These are phyloP conservation scores for Cryptocheilus praepositus DNA, from an alignment of 2,888 invertebrate species.

Conservation along the genomic window DNA sequence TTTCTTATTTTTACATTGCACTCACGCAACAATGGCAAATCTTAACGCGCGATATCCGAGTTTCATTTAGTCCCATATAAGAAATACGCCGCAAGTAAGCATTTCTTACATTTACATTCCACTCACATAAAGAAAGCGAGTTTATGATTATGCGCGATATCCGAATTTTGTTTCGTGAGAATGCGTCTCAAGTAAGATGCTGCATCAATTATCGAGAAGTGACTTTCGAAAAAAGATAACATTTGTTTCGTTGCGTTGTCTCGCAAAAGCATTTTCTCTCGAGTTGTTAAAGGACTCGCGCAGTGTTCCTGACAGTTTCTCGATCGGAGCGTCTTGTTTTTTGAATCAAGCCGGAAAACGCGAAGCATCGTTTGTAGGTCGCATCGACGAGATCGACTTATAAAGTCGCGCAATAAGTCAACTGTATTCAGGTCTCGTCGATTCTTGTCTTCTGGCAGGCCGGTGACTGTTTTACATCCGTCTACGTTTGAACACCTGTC, in stretches of 20 bases:
- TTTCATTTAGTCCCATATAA: too few relatives aligned
- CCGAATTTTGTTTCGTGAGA: too few relatives aligned
- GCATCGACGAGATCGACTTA: slow-evolving; percentile 39
- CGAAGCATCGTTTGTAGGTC: slow-evolving; percentile 31
- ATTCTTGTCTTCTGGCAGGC: slow-evolving; percentile 16
- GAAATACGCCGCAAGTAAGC: too few relatives aligned
- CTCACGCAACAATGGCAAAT: too few relatives aligned
- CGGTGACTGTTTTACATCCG: slow-evolving; percentile 32
- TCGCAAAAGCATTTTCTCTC: background rate
- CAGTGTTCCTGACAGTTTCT: background rate
- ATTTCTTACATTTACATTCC: too few relatives aligned
- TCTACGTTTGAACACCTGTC: slow-evolving; percentile 19
- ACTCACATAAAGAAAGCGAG: too few relatives aligned
- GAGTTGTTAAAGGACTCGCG: background rate
- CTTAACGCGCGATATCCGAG: too few relatives aligned
- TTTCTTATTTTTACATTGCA: too few relatives aligned
- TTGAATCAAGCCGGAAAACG: slow-evolving; percentile 33
- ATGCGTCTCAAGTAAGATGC: too few relatives aligned
- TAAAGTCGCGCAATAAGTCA: slow-evolving; percentile 42
- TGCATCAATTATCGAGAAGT: too few relatives aligned
- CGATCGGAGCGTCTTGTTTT: slow-evolving; percentile 10
- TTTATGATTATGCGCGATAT: too few relatives aligned
- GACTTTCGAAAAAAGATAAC: too few relatives aligned
- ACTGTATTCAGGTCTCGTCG: slow-evolving; percentile 42
- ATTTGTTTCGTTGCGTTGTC: background rate